Base-by-base conservation (phyloP, 2,797 vertebrate genomes). In the Brachyalestes nurse region DNA sequence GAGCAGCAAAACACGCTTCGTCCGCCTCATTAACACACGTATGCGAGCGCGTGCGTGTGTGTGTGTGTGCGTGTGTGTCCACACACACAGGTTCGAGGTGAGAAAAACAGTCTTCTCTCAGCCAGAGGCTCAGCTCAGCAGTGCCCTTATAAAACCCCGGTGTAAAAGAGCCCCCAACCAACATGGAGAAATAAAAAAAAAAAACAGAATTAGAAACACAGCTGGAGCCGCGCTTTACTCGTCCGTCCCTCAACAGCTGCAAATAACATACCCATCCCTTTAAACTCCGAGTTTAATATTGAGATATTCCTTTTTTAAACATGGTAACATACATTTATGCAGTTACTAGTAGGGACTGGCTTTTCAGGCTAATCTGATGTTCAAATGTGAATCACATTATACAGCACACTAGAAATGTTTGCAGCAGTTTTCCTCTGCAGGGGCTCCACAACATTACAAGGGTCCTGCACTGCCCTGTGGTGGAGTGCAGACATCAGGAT, bases 1-100 rank as follows among this genome's bases (percentile, higher is more conserved):
- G 82, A 62, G 75, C 45, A 53, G 86, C 86, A 81, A 78, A 77
- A 78, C 58, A 49, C 80, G 82, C 87, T 88, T 82, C 84, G 89
- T 86, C 74, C 82, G 87, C 82, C 87, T 92, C 87, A 91, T 91
- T 89, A 92, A 81, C 82, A 78, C 82, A 77, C 77, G 66, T 77
- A 78, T n/a, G 42, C 13, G 13, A 23, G 2, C 34, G 34, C 4
- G 4, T 34, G 34, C 5, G 34, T 34, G 2, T 34, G 34, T 34
- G 34, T 34, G 34, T 2, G 34, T 34, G 34, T 34, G n/a, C n/a
- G 16, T 21, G 65, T 67, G 65, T 14, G 38, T 6, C 21, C 70
- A 55, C 65, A 69, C 65, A 69, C 82, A 82, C 73, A 84, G 73
- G 67, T 69, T 60, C 69, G 14, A 10, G 47, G 21, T 25, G 71